A percentile compares a stretch with the other conserved stretches of the same genome.
phyloP scores from a whole-genome alignment of 2,888 invertebrate species.

The Hydropsyche betteni region DNA sequence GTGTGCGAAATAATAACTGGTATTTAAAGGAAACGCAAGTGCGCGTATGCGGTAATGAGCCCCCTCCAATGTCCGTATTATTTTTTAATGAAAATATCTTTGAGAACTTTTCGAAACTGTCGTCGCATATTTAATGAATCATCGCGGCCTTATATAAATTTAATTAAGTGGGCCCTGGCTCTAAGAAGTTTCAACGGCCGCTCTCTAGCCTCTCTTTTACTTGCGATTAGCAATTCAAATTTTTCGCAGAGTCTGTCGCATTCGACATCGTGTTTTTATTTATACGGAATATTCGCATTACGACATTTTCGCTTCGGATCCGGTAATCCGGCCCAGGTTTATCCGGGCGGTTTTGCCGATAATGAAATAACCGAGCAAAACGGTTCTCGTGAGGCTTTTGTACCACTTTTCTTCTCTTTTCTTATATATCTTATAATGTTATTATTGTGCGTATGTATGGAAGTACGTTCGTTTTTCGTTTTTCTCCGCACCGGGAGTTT shows the following conservation, averaged over 20 bases:
- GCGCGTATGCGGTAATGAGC: too few species aligned
- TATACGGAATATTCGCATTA: constrained; percentile 46
- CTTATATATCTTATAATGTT: neutral
- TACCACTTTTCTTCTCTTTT: constrained; percentile 46
- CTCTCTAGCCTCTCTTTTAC: neutral
- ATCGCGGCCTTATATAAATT: neutral
- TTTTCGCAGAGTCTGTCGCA: neutral
- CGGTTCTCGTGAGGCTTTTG: constrained; percentile 47
- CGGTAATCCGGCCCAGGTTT: constrained; percentile 48
- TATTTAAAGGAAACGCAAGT: too few species aligned
- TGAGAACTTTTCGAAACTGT: neutral
- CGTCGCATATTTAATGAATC: constrained; percentile 21
- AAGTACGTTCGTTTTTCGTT: too few species aligned
- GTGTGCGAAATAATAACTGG: too few species aligned
- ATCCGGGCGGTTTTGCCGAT: constrained; percentile 44
- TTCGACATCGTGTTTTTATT: constrained; percentile 39
- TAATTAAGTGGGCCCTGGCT: neutral
- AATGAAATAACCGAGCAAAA: constrained; percentile 52
- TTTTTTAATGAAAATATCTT: too few species aligned
- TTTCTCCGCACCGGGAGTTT: too few species aligned
- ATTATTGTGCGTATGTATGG: neutral
- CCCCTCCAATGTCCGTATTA: too few species aligned
- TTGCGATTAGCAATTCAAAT: constrained; percentile 16
- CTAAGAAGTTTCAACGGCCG: too few species aligned
- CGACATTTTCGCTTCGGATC: constrained; percentile 11